Evolutionary conservation across 2,797 vertebrate species (phyloP), one percentile per base, ranked within the genome.

Genomic region (Aviceda leuphotes): DNA sequence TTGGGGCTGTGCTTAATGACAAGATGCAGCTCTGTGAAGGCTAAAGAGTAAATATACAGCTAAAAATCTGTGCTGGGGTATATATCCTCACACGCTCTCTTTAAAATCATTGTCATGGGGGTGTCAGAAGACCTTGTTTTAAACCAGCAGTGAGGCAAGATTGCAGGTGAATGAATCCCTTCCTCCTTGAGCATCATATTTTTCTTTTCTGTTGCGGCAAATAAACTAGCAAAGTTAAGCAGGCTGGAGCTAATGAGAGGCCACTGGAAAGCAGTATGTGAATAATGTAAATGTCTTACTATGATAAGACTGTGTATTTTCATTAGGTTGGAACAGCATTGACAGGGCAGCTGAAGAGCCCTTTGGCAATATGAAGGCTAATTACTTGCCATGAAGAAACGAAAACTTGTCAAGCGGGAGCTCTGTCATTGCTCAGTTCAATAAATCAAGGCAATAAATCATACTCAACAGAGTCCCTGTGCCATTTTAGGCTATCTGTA

Each of bases 301-400:
- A 54, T 95, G 97, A 82, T 91, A 91, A 97, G 85, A 89, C 10
- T 41, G 67, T 95, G 77, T 55, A 59, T 96, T 97, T 97, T 96
- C 90, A 90, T 97, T 97, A 96, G 89, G 63, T 68, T 96, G 91
- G 72, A 90, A 93, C 89, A 92, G 94, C 79, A 76, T 54, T 97
- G 93, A 97, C 96, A 95, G 94, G 95, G 87, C 95, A 97, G 91
- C 94, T 97, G 96, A 98, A 96, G 94, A 96, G 89, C 97, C 97
- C 96, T 95, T 98, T 98, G 97, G 98, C 98, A 97, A 97, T 63
- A 93, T 56, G 95, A 96, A 97, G 83, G 97, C 97, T 98, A 98
- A 98, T 98, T 98, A 97, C 97, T 98, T 95, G 95, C 96, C 97
- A 87, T 77, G 85, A 97, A 96, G 97, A 94, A 98, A 97, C 15